Base-by-base conservation (phyloP, 2,797 vertebrate genomes). In the Gymnodraco acuticeps region DNA sequence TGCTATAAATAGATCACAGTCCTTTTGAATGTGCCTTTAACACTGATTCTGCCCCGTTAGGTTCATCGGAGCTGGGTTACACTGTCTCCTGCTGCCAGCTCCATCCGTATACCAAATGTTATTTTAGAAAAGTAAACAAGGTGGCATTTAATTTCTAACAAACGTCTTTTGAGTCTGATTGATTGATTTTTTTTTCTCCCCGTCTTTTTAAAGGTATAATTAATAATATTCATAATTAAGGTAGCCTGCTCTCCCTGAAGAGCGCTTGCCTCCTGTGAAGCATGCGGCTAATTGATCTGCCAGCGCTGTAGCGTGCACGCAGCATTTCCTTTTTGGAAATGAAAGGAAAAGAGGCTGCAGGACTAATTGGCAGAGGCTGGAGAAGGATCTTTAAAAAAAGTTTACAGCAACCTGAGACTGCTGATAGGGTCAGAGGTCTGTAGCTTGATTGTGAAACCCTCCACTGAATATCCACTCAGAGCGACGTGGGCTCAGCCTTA, bases 171-270 rank as follows among this genome's bases (percentile, higher is more conserved):
- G 33, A 43, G 47, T 70, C 13, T 45, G 31, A 70, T 72, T 81
- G 78, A 75, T 76, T 82, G 67, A 51, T 73, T 64, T 71, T n/a
- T 23, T 62, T 59, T 74, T 60, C 53, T 83, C 51, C 63, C 75
- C 50, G 75, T 76, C 65, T 85, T 79, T 83, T 80, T 81, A 78
- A 85, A 78, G 88, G 89, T 84, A 81, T 83, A 90, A 93, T 93
- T 87, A 91, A 92, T 93, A 90, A 84, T 89, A 84, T 92, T 87
- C 85, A 85, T 92, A 93, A 93, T 91, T 91, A 90, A 89, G 87
- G 81, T 85, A 80, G 90, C 75, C 78, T 33, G 62, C 79, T 87
- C 75, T 92, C 89, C 89, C 86, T 71, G 64, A 87, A 88, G 91
- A 90, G 75, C 19, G 46, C 70, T 75, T 80, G 68, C 83, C 85